These are phyloP conservation scores for Apodemus speciosus DNA, from an alignment of 2,113 vertebrate genomes.

Conservation along the genomic window DNA sequence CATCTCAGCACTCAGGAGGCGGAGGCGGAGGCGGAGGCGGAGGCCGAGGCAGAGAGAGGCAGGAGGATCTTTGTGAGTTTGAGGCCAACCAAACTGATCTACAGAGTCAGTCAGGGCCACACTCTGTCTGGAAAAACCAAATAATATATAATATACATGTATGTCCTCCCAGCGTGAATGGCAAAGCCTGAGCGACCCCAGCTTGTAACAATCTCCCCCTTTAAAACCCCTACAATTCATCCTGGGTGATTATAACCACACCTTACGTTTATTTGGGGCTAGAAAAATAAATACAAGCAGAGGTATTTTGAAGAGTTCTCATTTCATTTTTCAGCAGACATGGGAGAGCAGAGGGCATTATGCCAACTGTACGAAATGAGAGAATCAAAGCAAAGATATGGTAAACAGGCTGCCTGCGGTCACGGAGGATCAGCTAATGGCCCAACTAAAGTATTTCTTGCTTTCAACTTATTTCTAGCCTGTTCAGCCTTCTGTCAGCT, in stretches of 20 bases:
- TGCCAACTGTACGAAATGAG: not conserved
- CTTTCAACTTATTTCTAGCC: slow-evolving; percentile 52
- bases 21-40: not conserved
- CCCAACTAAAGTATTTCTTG: slow-evolving; percentile 52
- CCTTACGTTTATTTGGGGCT: not conserved
- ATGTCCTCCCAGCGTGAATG: not conserved
- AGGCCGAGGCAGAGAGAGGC: no score
- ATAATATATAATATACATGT: not conserved
- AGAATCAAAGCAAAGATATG: not conserved
- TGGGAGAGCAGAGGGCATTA: not conserved
- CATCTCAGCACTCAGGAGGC: not conserved
- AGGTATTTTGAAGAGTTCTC: not conserved
- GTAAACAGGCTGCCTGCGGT: slow-evolving; percentile 11
- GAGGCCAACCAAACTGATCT: not conserved
- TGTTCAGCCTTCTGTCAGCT: slow-evolving; percentile 47
- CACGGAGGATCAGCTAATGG: not conserved
- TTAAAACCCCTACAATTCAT: not conserved
- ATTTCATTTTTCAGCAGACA: not conserved
- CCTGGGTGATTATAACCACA: not conserved
- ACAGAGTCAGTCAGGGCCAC: not conserved
- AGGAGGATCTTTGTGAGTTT: not conserved
- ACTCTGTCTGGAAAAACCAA: not conserved
- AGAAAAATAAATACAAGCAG: not conserved
- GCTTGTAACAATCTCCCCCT: not conserved
- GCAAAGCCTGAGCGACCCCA: not conserved